Evolutionary conservation across 92 coral and sea anemone species (phyloP), one percentile per base, ranked within the genome.

Genomic region (Palythoa grandis): DNA sequence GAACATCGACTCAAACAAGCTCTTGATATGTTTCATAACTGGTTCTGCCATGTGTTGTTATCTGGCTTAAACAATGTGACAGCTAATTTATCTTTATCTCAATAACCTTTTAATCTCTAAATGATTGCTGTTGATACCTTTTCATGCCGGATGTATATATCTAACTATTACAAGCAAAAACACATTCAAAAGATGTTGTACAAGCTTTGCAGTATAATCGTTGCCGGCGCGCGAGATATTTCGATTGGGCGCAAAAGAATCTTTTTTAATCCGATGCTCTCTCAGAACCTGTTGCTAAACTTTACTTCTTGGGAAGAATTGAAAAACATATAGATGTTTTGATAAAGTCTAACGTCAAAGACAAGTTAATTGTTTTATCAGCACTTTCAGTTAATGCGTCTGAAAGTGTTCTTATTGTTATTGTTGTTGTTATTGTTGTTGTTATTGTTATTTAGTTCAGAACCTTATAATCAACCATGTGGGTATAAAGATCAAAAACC

Each of bases 1-100:
- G 57, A 50, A 67, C 85, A 80, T 70, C 52, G 74, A 80, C 72
- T 60, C 74, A 80, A 80, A 43, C 74, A 43, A 67, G 74, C 52
- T 20, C 16, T 56, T 24, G 82, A 22, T 76, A 2, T 13, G 22
- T 15, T 57, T 66, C 23, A 47, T 19, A 47, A 63, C 57, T 77
- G 40, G 58, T 70, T 60, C 74, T 66, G 57, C 50, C 25, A 65
- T 40, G 85, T 24, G 47, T 48, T 43, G 50, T 43, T 43, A 22
- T 40, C 14, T 57, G 35, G 85, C 70, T 38, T 24, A 19, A 43
- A 72, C 72, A 40, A 63, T 23, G 60, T 43, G 74, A 60, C 70
- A 17, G 12, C 43, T 15, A 65, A 15, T 39, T 43, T 65, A 37
- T 63, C 14, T 24, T 23, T 52, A 23, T 16, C 61, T 61, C 37